These are phyloP conservation scores for Cosmopolites sordidus DNA, from an alignment of 2,888 invertebrate species.

Conservation along the genomic window DNA sequence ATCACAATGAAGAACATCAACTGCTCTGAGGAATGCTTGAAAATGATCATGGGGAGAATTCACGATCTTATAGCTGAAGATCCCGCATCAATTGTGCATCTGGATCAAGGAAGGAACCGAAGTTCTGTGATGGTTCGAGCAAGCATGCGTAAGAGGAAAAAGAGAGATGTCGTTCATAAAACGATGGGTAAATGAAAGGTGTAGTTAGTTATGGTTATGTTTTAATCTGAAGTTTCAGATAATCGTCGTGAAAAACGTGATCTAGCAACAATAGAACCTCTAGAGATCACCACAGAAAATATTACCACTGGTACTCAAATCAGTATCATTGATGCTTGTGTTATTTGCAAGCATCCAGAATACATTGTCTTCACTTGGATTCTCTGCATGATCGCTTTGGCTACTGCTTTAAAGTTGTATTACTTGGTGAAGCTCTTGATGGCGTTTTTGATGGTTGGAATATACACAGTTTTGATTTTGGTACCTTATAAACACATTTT, in stretches of 20 bases:
- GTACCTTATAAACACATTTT: constrained; percentile 23
- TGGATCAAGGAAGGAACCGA: not conserved
- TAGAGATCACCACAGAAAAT: constrained; percentile 3
- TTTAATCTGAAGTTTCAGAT: not conserved
- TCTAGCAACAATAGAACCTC: not conserved
- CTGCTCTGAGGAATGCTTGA: constrained; percentile 28
- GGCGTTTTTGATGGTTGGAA: constrained; percentile 69
- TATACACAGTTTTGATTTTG: constrained; percentile 67
- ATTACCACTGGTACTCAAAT: not conserved
- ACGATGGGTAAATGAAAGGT: too few relatives aligned
- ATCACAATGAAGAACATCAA: constrained; percentile 30
- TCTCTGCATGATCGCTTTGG: constrained; percentile 82
- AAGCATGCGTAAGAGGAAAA: constrained; percentile 5
- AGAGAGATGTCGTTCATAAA: too few relatives aligned
- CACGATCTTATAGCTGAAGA: constrained; percentile 15
- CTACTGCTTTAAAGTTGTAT: constrained; percentile 87
- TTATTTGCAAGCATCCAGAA: constrained; percentile 58
- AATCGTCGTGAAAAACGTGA: not conserved
- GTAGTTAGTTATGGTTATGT: too few relatives aligned
- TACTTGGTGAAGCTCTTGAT: constrained; percentile 80
- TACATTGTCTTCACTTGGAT: constrained; percentile 94
- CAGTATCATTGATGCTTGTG: not conserved
- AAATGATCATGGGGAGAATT: constrained; percentile 20
- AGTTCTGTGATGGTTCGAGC: constrained; percentile 3
- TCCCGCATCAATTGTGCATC: constrained; percentile 9